phyloP scores from a whole-genome alignment of 2,113 vertebrate species.

The Epinephelus fuscoguttatus region DNA sequence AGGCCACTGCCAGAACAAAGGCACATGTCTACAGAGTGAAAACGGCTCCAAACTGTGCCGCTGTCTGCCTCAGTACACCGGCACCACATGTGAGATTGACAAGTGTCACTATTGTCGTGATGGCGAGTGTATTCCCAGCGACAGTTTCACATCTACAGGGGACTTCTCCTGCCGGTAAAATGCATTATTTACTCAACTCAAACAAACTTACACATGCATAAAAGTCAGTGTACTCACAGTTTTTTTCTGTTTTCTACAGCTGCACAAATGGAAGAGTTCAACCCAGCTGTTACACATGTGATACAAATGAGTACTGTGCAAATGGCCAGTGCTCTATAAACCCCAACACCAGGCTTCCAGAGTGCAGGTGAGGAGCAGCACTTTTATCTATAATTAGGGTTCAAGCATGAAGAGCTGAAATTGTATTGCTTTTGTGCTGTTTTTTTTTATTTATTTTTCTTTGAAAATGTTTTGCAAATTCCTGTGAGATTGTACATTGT shows the following conservation, averaged over 20 bases:
- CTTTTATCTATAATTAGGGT: not conserved
- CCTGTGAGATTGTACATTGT: too few species aligned
- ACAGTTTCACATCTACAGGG: conserved; percentile 83
- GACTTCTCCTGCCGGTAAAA: conserved; percentile 91
- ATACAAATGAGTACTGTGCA: conserved; percentile 88
- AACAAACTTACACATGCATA: not conserved
- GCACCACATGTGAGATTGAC: conserved; percentile 88
- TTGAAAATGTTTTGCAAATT: too few species aligned
- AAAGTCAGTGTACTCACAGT: not conserved
- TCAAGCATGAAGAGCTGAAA: too few species aligned
- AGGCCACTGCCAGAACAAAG: conserved; percentile 88
- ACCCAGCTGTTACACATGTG: conserved; percentile 93
- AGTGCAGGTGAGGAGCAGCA: conserved; percentile 88
- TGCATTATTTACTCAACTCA: not conserved
- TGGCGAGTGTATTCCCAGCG: conserved; percentile 87
- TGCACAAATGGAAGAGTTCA: conserved; percentile 89
- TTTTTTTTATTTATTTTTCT: too few species aligned
- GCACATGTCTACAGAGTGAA: conserved; percentile 88
- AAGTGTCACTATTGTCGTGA: conserved; percentile 92
- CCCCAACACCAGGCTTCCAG: conserved; percentile 84
- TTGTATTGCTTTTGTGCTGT: too few species aligned
- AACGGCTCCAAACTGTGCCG: conserved; percentile 87
- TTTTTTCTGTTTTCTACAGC: conserved; percentile 44
- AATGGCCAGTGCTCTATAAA: conserved; percentile 92
- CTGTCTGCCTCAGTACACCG: conserved; percentile 88